Conservation (phyloP, 2,113 vertebrate genomes). For the Phainopepla nitens region DNA sequence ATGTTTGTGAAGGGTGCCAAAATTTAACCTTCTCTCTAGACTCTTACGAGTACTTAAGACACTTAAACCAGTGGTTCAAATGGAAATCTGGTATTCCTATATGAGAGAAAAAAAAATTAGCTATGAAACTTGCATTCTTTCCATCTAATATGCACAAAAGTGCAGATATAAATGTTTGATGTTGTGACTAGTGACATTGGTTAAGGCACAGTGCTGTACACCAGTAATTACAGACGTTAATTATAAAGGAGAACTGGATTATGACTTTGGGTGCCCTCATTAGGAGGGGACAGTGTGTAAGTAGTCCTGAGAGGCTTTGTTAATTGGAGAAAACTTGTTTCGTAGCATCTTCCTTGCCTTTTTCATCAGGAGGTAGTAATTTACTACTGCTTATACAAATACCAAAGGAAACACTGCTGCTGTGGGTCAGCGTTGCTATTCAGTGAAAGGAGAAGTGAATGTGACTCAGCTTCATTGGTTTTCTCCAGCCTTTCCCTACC, state of each 20-base stretch:
- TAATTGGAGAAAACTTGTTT: slow-evolving; percentile 30
- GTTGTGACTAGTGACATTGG: background rate
- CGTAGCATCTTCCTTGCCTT: background rate
- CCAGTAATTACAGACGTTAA: background rate
- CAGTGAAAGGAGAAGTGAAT: background rate
- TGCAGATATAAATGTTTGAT: background rate
- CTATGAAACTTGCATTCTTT: background rate
- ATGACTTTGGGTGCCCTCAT: slow-evolving; percentile 32
- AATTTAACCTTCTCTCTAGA: background rate
- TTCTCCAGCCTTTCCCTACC: background rate
- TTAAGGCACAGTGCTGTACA: background rate
- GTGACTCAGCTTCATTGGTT: background rate
- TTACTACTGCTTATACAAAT: background rate
- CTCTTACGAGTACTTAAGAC: background rate
- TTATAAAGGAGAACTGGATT: background rate
- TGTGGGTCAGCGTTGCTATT: background rate
- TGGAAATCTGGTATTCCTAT: background rate
- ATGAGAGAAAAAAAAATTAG: background rate
- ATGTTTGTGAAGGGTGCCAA: background rate
- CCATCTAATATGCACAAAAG: background rate
- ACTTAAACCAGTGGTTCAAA: background rate
- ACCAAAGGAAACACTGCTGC: background rate
- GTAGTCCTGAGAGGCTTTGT: slow-evolving; percentile 11
- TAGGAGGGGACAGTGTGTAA: slow-evolving; percentile 1
- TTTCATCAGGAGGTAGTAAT: background rate